Evolutionary conservation across 2,113 vertebrate genomes (phyloP), one percentile per base, ranked within the genome.

Genomic region (Brachionichthys hirsutus): DNA sequence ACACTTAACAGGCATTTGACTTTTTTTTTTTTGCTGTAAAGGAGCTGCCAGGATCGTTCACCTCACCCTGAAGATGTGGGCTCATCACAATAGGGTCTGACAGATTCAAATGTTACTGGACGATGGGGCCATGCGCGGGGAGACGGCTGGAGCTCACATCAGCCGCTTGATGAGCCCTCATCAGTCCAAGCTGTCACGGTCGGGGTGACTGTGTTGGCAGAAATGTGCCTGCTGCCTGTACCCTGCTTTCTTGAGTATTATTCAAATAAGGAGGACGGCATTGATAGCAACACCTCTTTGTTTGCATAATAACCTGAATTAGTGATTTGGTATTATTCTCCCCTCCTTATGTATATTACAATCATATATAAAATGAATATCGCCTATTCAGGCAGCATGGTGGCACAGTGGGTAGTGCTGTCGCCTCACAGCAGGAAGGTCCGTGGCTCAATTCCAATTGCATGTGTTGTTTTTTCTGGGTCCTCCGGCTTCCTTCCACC

Each of bases 101-200:
- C 67, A 71, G 66, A 70, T 71, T 81, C 44, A 85, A 78, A 85
- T 81, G 80, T 72, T 88, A 90, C 90, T 91, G 84, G 81, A 78
- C 52, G 70, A 40, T 65, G 24, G 70, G 70, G 73, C 60, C 67
- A 59, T 16, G 46, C 70, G 53, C 58, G 68, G 62, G 56, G 54
- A 67, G 45, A 57, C 63, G 61, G 41, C 18, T 56, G 13, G 24
- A 30, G 8, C 24, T 30, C 24, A 30, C 5, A 30, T 30, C 24
- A 40, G 68, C 9, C 75, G 56, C 51, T 59, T 62, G 18, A 54
- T 9, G 49, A 75, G 64, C 45, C 20, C 49, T 76, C 68, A 60
- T 79, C 77, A 70, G 44, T 58, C 19, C 1, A 18, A 63, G 57
- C 76, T 78, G 81, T 82, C 73, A 77, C 3, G 0, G 52, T 54